Percentiles rank a stretch among this genome's conserved stretches.
phyloP scores from a whole-genome alignment of 1,140 invertebrate species.

The Drosophila cardini region DNA sequence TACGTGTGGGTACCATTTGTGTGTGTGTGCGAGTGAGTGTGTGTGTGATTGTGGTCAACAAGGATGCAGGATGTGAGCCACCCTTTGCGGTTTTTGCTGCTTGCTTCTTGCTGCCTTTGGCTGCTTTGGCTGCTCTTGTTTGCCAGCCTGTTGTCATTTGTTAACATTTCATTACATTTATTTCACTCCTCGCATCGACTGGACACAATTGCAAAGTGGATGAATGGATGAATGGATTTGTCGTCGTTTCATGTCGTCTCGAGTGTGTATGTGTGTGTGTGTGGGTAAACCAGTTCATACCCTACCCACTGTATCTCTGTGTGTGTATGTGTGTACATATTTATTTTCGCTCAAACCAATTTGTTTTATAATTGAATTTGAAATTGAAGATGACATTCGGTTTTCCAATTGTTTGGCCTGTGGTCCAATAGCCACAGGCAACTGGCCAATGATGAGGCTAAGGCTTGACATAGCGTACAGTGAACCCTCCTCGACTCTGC shows the following conservation, averaged over 20 bases:
- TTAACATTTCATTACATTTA: slow-evolving; percentile 84
- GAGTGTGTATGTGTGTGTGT: slow-evolving; percentile 27
- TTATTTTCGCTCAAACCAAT: slow-evolving; percentile 82
- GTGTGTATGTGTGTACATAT: slow-evolving; percentile 46
- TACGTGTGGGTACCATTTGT: slow-evolving; percentile 45
- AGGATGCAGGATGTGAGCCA: slow-evolving; percentile 44
- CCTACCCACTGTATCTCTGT: slow-evolving; percentile 8
- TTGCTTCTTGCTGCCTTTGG: slow-evolving; percentile 34
- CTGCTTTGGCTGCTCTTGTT: slow-evolving; percentile 60
- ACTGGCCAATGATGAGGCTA: slow-evolving; percentile 53
- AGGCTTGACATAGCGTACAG: slow-evolving; percentile 4
- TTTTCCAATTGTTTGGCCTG: slow-evolving; percentile 78
- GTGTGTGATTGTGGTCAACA: slow-evolving; percentile 27
- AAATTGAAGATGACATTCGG: slow-evolving; percentile 84
- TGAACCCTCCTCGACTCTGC: background rate
- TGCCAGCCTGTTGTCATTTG: slow-evolving; percentile 82
- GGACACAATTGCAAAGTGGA: slow-evolving; percentile 81
- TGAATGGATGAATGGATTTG: slow-evolving; percentile 68
- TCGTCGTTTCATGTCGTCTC: slow-evolving; percentile 66
- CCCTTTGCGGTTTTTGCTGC: slow-evolving; percentile 73
- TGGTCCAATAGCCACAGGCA: slow-evolving; percentile 75
- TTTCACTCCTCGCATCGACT: slow-evolving; percentile 58
- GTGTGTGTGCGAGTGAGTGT: slow-evolving; percentile 8
- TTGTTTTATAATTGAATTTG: slow-evolving; percentile 85
- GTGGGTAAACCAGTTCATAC: slow-evolving; percentile 2